Conservation (phyloP, 2,113 vertebrate species). For the human region DNA sequence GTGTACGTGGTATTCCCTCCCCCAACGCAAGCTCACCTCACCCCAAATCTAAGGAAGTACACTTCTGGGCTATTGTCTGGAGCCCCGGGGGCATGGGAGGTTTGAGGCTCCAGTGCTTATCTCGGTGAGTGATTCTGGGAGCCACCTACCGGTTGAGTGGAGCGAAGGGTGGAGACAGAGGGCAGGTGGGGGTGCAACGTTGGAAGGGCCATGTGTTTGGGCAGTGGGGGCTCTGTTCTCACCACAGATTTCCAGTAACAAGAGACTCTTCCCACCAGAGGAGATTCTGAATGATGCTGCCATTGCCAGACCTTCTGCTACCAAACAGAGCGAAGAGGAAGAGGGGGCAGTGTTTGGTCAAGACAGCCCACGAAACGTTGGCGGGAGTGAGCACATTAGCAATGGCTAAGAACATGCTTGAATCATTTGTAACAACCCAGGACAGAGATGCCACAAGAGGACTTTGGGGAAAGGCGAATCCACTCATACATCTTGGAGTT, state of each 20-base stretch:
- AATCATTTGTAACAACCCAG: accelerated
- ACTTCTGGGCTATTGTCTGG: not conserved
- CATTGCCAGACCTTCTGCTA: accelerated
- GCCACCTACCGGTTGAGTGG: accelerated
- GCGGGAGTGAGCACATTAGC: too few species aligned
- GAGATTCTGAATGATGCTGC: accelerated
- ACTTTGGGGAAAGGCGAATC: accelerated
- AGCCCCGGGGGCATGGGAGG: accelerated
- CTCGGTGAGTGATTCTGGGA: not conserved
- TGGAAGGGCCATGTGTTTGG: accelerated
- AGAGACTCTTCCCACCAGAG: not conserved
- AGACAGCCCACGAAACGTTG: not conserved
- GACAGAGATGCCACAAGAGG: not conserved
- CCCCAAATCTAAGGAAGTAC: accelerated
- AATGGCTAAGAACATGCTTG: accelerated
- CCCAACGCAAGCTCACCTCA: accelerated
- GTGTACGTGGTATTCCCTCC: accelerated
- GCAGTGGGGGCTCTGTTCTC: too few species aligned
- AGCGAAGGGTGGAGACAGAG: accelerated
- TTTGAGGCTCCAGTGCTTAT: not conserved
- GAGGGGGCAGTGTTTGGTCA: accelerated
- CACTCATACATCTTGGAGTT: accelerated
- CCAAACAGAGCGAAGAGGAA: accelerated
- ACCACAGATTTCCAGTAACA: not conserved
- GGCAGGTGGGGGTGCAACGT: accelerated